These are phyloP conservation scores for Drosophila ohnishii DNA, from an alignment of 1,140 invertebrate species.

Conservation along the genomic window DNA sequence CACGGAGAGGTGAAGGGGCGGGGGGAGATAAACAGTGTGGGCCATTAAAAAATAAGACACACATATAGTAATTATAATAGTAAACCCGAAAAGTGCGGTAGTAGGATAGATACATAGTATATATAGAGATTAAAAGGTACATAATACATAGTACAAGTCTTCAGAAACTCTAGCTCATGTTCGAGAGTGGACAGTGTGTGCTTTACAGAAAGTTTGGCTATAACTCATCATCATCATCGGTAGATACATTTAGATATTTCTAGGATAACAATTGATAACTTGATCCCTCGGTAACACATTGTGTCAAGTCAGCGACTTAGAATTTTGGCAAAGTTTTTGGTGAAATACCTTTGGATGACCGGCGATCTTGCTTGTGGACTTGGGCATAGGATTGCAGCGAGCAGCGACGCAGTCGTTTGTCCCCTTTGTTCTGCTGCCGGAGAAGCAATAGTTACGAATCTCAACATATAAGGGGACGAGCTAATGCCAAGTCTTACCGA, in stretches of 20 bases:
- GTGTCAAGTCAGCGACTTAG: constrained; percentile 51
- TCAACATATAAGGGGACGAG: not conserved
- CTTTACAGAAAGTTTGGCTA: constrained; percentile 27
- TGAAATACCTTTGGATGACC: constrained; percentile 82
- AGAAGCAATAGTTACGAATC: constrained; percentile 12
- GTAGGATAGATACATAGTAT: constrained; percentile 24
- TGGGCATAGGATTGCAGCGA: constrained; percentile 79
- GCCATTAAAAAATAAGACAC: constrained; percentile 15
- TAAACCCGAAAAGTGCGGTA: constrained; percentile 35
- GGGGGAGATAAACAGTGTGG: constrained; percentile 16
- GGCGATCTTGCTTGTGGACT: constrained; percentile 66
- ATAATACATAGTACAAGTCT: constrained; percentile 24
- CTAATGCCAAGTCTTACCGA: constrained; percentile 48
- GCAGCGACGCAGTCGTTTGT: constrained; percentile 73
- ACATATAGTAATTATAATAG: constrained; percentile 21
- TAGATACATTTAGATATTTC: constrained; percentile 49
- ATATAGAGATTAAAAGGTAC: constrained; percentile 31
- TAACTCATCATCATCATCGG: constrained; percentile 10
- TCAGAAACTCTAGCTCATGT: constrained; percentile 28
- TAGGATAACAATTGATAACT: constrained; percentile 47
- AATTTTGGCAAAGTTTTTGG: constrained; percentile 80
- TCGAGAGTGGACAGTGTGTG: constrained; percentile 50
- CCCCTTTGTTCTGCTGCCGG: constrained; percentile 71
- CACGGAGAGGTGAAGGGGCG: constrained; percentile 35
- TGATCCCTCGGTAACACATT: constrained; percentile 60